phyloP scores from a whole-genome alignment of 2,113 vertebrate genomes.

The Corythoichthys haematopterus region DNA sequence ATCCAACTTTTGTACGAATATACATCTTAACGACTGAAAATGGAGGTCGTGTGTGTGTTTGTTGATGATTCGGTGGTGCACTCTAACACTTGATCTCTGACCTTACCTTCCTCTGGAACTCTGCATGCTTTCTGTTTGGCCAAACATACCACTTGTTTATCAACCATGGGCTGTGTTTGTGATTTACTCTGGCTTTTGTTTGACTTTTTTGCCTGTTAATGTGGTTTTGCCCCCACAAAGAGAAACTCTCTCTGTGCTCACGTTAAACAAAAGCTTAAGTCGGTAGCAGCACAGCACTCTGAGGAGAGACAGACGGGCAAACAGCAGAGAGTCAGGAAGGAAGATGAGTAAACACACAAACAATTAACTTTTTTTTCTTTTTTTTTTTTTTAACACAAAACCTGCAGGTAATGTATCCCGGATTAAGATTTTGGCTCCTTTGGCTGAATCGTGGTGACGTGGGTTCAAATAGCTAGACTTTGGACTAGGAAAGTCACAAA shows the following conservation, averaged over 20 bases:
- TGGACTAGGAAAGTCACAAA: neutral
- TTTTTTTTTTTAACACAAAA: too few species aligned
- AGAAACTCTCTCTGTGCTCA: slow-evolving; percentile 53
- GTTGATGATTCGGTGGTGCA: slow-evolving; percentile 1
- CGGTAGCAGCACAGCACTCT: slow-evolving; percentile 21
- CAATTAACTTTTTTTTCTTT: slow-evolving; percentile 17
- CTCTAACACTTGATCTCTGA: slow-evolving; percentile 66
- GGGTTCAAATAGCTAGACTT: neutral
- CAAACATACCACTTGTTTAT: slow-evolving; percentile 63
- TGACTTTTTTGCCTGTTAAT: slow-evolving; percentile 17
- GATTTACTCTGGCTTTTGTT: neutral
- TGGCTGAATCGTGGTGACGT: neutral
- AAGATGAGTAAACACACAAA: slow-evolving; percentile 29
- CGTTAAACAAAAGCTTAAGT: slow-evolving; percentile 53
- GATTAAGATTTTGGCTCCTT: neutral
- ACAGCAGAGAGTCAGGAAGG: slow-evolving; percentile 41
- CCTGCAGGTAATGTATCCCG: neutral
- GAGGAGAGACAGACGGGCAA: slow-evolving; percentile 29
- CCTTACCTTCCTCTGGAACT: slow-evolving; percentile 51
- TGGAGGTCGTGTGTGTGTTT: neutral
- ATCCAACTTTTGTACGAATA: neutral
- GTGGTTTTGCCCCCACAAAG: slow-evolving; percentile 30
- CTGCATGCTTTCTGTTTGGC: slow-evolving; percentile 31
- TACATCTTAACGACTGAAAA: neutral
- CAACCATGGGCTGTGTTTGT: slow-evolving; percentile 25